Conservation (phyloP, 2,797 vertebrate species). For the Halcyon leucocephala region DNA sequence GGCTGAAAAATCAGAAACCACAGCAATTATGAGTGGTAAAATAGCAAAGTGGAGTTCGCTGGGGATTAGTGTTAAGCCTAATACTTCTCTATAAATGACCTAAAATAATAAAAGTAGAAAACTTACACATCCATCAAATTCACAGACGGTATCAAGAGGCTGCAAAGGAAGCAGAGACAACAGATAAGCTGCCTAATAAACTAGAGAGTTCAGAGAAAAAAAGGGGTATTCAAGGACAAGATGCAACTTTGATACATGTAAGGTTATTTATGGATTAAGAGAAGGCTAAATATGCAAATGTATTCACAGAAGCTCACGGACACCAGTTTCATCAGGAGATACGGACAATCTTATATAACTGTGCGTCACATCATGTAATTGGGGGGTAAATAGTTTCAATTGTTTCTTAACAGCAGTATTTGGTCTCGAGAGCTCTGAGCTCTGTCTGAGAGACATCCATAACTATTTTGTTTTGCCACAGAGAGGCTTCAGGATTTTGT, state of each 20-base stretch:
- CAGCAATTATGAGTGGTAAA: not conserved
- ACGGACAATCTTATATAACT: not conserved
- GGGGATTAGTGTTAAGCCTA: not conserved
- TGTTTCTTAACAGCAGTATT: not conserved
- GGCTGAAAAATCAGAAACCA: not conserved
- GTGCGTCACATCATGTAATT: not conserved
- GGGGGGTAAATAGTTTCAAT: not conserved
- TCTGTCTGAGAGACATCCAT: not conserved
- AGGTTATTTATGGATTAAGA: not conserved
- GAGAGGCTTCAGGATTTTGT: not conserved
- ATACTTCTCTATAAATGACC: not conserved
- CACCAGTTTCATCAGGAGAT: not conserved
- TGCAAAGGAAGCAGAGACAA: not conserved
- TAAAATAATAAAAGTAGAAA: constrained; percentile 29
- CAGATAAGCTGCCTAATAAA: not conserved
- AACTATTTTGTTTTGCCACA: not conserved
- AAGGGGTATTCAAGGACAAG: not conserved
- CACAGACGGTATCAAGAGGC: constrained; percentile 22
- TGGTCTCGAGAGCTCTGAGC: fast-evolving
- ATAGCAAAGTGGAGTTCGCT: not conserved
- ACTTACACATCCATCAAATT: not conserved
- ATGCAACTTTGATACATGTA: not conserved
- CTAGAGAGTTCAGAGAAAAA: not conserved
- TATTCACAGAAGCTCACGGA: not conserved
- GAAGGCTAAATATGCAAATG: not conserved